These are phyloP conservation scores for Oreocharis arfaki DNA, from an alignment of 2,113 vertebrate species.

Conservation along the genomic window DNA sequence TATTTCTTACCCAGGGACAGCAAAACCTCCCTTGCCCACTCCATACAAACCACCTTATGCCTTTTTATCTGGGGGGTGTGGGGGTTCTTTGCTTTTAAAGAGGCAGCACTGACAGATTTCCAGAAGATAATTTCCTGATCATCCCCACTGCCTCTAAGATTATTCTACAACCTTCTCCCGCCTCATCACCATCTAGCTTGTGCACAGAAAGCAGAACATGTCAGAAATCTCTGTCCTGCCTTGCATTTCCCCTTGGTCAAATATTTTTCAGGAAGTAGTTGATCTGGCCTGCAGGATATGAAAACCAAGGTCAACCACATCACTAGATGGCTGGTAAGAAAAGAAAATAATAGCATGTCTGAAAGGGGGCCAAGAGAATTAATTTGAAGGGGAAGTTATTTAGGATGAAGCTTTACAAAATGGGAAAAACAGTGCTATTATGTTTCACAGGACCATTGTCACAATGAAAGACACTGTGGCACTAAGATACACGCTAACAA, in stretches of 20 bases:
- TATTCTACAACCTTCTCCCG: background rate
- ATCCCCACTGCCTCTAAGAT: background rate
- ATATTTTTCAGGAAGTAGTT: slow-evolving; percentile 55
- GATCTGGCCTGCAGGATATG: slow-evolving; percentile 22
- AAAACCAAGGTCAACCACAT: slow-evolving; percentile 54
- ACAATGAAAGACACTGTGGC: background rate
- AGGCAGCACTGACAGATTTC: background rate
- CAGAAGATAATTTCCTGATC: background rate
- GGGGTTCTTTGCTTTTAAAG: background rate
- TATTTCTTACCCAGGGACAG: background rate
- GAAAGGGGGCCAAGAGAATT: slow-evolving; percentile 25
- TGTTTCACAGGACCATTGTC: background rate
- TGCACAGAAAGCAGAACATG: background rate
- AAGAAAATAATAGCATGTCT: background rate
- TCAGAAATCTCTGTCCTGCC: slow-evolving; percentile 1
- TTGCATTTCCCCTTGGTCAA: slow-evolving; percentile 14
- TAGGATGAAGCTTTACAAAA: slow-evolving; percentile 28
- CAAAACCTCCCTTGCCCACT: background rate
- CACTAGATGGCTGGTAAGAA: slow-evolving; percentile 29
- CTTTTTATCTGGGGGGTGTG: background rate
- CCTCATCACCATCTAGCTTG: background rate
- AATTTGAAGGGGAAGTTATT: slow-evolving; percentile 46
- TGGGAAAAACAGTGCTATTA: background rate
- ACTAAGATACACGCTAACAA: background rate
- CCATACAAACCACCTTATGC: background rate